Evolutionary conservation across 2,113 vertebrate genomes (phyloP), one percentile per base, ranked within the genome.

Genomic region (Lepus europaeus): DNA sequence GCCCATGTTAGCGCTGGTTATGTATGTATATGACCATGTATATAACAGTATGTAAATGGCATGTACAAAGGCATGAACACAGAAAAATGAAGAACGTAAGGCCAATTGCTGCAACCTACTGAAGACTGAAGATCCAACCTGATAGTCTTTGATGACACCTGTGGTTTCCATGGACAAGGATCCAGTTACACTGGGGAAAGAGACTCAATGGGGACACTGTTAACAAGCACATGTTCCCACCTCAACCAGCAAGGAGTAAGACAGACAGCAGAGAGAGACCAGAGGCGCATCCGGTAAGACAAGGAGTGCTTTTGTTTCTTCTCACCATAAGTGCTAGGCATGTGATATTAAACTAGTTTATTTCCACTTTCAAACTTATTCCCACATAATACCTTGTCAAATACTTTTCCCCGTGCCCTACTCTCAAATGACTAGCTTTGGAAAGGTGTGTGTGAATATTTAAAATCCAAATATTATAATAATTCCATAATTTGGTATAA

Each of bases 381-480:
- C 5, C 29, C 14, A 63, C 68, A 51, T 8, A 76, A 36, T 90
- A 82, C 33, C 23, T 85, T 56, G 78, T 31, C 80, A 83, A 93
- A 93, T 83, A n/a, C 33, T 19, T 93, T 90, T 73, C 6, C 85
- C 33, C 63, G 12, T 91, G 19, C 7, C 56, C n/a, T 27, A 59
- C 17, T 70, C 23, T 85, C 33, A 90, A 78, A 29, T 69, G 6
- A 76, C 78, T 76, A 77, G 45, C 19, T 59, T 81, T 19, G 39
- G 17, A 51, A 80, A 17, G 80, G 49, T 68, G 66, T 39, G 6
- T 74, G 20, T 70, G 23, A 87, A 69, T 76, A 94, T 78, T 90
- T 90, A 63, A 90, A 45, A 49, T 92, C 19, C 16, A n/a, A 90
- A 95, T 91, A 23, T 87, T 29, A 39, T 90, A 93, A 72, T 56